Evolutionary conservation across 2,888 invertebrate species (phyloP), one percentile per base, ranked within the genome.

Genomic region (Conistra vaccinii): DNA sequence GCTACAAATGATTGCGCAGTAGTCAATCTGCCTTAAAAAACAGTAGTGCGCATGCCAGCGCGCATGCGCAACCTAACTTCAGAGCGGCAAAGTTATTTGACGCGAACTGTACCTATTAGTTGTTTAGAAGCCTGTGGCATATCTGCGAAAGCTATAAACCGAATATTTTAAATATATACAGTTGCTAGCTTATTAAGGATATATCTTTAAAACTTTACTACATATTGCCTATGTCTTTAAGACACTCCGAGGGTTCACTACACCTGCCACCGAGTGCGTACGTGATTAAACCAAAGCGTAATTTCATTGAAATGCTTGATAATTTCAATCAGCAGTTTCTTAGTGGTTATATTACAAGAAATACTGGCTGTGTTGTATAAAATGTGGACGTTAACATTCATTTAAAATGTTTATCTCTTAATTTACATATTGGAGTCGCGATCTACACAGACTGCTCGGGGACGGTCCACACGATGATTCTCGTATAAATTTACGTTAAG

Each of bases 351-450:
- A 85, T 87, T 87, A 86, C 85, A 85, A 88, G 89, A 91, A 90
- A 91, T 90, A 91, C 89, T 91, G 89, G 89, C 89, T 88, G 90
- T 88, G 86, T 83, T 88, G 88, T 91, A 91, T 91, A 91, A 91
- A 91, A 90, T 81, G 89, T 89, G 90, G 87, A 90, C 89, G 90
- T 91, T 92, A 91, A 92, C 91, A 94, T 94, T 93, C 89, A 92
- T 94, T 93, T 94, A 90, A 93, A 94, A 94, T 94, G 90, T 94
- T 95, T 95, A 95, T 95, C 91, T 94, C 91, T 90, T 89, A 85
- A 95, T 96, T 96, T 94, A 91, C 95, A 95, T 95, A 95, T 93
- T 92, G 92, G 89, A 91, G 89, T 90, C 91, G 84, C 85, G 85
- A 75, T 87, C 88, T 75, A 86, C 89, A 86, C 93, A 95, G 95